A percentile compares a stretch with the other conserved stretches of the same genome.
Conservation (phyloP, 2,797 vertebrate genomes). For the Pagetopsis macropterus region DNA sequence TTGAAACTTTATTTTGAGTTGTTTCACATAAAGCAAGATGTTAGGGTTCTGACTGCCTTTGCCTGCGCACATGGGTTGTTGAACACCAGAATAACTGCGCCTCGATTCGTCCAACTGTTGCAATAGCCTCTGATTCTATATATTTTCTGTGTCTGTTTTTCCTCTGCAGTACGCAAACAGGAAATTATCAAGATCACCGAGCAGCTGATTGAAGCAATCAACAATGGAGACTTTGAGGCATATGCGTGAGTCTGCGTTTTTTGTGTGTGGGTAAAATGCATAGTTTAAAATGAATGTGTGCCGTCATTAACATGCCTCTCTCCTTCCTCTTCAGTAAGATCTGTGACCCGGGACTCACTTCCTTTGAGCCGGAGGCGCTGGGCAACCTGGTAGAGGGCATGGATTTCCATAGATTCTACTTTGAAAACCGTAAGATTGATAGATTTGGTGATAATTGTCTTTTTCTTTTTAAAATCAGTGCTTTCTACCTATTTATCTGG, state of each 20-base stretch:
- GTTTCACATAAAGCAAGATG: neutral
- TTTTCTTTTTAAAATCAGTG: neutral
- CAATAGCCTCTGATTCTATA: neutral
- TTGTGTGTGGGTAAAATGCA: neutral
- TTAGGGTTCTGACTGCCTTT: neutral
- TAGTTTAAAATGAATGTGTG: neutral
- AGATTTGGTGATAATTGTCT: neutral
- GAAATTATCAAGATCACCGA: constrained; percentile 95
- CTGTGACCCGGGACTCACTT: constrained; percentile 95
- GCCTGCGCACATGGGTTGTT: constrained; percentile 14
- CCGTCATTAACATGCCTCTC: neutral
- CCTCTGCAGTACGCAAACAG: constrained; percentile 82
- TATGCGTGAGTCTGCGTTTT: constrained; percentile 88
- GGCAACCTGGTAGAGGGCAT: constrained; percentile 98
- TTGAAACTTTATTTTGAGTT: neutral
- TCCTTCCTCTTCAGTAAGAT: constrained; percentile 85
- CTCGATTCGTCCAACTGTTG: neutral
- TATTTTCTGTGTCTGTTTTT: neutral
- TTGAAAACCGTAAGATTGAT: constrained; percentile 91
- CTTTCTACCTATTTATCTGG: neutral
- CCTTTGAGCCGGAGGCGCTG: constrained; percentile 95
- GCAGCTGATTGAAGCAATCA: constrained; percentile 97
- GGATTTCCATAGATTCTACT: constrained; percentile 99
- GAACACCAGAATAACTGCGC: neutral
- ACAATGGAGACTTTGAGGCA: constrained; percentile 97